Conservation (phyloP, 1,140 invertebrate genomes). For the Drosophila eugracilis region DNA sequence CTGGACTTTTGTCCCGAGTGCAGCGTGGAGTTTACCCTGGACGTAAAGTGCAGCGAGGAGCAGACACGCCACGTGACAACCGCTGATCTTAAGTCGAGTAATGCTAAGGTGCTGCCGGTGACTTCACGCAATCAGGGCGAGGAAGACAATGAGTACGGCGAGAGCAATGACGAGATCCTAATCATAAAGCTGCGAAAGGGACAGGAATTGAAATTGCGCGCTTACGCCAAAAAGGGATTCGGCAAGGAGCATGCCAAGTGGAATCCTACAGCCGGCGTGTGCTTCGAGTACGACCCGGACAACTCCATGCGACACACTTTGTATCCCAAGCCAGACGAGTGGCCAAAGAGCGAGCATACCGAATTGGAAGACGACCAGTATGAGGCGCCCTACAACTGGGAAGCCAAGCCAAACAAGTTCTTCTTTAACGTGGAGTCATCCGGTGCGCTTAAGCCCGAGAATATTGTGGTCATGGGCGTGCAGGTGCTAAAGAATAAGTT, state of each 20-base stretch:
- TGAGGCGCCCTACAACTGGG: conserved; percentile 96
- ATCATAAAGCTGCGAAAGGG: conserved; percentile 99
- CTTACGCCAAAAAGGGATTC: conserved; percentile 98
- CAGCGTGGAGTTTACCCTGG: conserved; percentile 98
- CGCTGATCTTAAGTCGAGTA: conserved; percentile 96
- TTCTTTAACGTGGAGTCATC: conserved; percentile 98
- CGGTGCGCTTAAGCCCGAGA: conserved; percentile 97
- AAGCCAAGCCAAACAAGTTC: conserved; percentile 98
- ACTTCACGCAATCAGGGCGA: conserved; percentile 96
- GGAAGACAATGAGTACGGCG: conserved; percentile 96
- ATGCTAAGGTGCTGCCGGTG: conserved; percentile 95
- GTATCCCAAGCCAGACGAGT: conserved; percentile 99
- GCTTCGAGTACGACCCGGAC: conserved; percentile 99
- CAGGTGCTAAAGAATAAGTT: conserved; percentile 97
- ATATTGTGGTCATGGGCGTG: conserved; percentile 98
- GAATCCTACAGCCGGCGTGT: conserved; percentile 99
- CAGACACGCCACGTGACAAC: conserved; percentile 98
- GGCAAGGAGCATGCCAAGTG: conserved; percentile 99
- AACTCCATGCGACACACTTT: conserved; percentile 98
- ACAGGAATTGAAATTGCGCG: conserved; percentile 97
- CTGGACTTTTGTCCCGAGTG: conserved; percentile 98
- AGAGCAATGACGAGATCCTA: conserved; percentile 96
- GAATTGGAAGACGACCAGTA: conserved; percentile 96
- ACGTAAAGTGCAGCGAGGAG: conserved; percentile 98
- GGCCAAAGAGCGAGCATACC: conserved; percentile 99